Evolutionary conservation across 2,888 invertebrate species (phyloP), one percentile per base, ranked within the genome.

Genomic region (Unio delphinus): DNA sequence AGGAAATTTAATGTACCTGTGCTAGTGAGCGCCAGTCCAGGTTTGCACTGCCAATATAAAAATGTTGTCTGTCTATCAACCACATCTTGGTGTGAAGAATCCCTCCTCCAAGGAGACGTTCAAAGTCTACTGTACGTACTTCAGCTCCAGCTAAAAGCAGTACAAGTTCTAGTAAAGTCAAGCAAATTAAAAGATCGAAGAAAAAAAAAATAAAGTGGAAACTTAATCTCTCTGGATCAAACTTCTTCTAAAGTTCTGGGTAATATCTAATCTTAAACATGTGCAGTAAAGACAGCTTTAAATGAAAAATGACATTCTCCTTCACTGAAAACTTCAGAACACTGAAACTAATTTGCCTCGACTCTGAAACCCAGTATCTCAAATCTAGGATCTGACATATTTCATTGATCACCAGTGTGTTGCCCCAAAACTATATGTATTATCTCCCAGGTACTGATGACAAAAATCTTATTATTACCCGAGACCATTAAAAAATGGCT

Each of bases 1-100:
- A 26, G 18, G 17, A 62, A 4, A 61, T 11, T n/a, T 30, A 61
- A 18, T 30, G 54, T 80, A 95, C 95, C 92, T 99, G 98, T 3
- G 97, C 96, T 15, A 99, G 92, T 0, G 98, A 94, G 78, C 98
- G 92, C 98, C 98, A 99, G 90, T 99, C 99, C 94, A 98, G 95
- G 89, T 99, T 99, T 18, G 98, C 98, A 88, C 97, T 97, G 64
- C 99, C 99, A 65, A 99, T 92, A 90, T 98, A 99, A 81, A 97
- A 93, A 90, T 97, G 96, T 81, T 92, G 93, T 69, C 94, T 92
- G 89, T 99, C 99, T 58, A 96, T 93, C 26, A 98, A 92, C 97
- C 97, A 97, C 79, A 98, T 92, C 91, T 99, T 99, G 0, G 98
- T 97, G 88, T 99, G 98, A 61, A 99, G 92, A 26, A 99, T 94